Evolutionary conservation across 2,113 vertebrate genomes (phyloP), one percentile per base, ranked within the genome.

Genomic region (Caranx ignobilis): DNA sequence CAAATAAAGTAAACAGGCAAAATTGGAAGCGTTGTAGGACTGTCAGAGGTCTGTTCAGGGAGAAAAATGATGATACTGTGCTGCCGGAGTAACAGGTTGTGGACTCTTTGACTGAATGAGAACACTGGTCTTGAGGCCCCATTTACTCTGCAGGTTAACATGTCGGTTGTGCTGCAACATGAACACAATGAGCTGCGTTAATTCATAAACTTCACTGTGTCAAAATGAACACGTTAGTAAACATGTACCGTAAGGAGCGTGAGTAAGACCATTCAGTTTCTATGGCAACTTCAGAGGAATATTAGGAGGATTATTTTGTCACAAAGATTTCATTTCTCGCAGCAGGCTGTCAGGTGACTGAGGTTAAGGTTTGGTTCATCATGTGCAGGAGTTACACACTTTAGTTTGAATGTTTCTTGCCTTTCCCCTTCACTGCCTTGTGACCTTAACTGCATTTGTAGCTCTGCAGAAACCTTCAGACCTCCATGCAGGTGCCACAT

Each of bases 1-100:
- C 75, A 85, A 82, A 79, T 81, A 76, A 74, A 65, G 69, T 87
- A 87, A 41, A 37, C 57, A 56, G 34, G 48, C 5, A 62, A 77
- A 79, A 80, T 43, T 45, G 21, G 81, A 75, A 78, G 71, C 50
- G 71, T 26, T 79, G 60, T 50, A 43, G 11, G 32, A 31, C 55
- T 72, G 69, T 56, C 72, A 50, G 50, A 64, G 71, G 39, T 61
- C 41, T 26, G 16, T 16, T 11, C 7, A 11, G 34, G 34, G 31
- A 52, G 32, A 2, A 8, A 0, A 63, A 45, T 5, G 32, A 5
- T 47, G 12, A 69, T 47, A 45, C 54, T 35, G 65, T 18, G 15
- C 11, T n/a, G 9, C 8, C 13, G 21, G 37, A 9, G 54, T 26
- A 67, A 72, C 37, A 71, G 18, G 47, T 61, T 64, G 66, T 47